Conservation (phyloP, 2,113 vertebrate genomes). For the Otocyon megalotis region DNA sequence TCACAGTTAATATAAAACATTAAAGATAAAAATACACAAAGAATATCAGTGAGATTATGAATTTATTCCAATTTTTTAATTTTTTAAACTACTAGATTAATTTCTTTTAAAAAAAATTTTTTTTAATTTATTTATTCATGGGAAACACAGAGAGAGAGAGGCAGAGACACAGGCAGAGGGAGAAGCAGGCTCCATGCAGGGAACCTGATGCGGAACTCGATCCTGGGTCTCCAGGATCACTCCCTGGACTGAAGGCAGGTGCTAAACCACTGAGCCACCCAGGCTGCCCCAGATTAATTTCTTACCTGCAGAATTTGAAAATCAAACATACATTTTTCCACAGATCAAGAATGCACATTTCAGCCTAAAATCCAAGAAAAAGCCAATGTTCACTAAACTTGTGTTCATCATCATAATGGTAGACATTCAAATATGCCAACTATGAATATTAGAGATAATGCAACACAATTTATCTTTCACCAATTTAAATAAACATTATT, state of each 20-base stretch:
- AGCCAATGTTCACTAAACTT: background rate
- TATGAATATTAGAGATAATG: background rate
- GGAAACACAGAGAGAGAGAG: too few species aligned
- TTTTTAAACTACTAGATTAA: background rate
- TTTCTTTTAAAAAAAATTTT: background rate
- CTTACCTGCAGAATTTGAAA: background rate
- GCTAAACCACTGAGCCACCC: too few species aligned
- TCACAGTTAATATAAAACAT: background rate
- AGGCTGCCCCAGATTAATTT: background rate
- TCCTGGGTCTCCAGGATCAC: too few species aligned
- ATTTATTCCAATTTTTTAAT: background rate
- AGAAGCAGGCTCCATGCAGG: too few species aligned
- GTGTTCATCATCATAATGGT: background rate
- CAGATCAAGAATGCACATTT: background rate
- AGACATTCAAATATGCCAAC: conserved; percentile 43
- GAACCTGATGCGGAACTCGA: too few species aligned
- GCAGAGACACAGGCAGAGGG: too few species aligned
- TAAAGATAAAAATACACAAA: conserved; percentile 20
- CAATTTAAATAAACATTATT: conserved; percentile 14
- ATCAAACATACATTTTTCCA: background rate
- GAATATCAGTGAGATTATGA: background rate
- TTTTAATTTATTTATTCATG: too few species aligned
- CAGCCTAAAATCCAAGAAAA: conserved; percentile 36
- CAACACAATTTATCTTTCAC: background rate
- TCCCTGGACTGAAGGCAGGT: too few species aligned